Evolutionary conservation across 2,113 vertebrate genomes (phyloP).

Genomic region (Gavia stellata): DNA sequence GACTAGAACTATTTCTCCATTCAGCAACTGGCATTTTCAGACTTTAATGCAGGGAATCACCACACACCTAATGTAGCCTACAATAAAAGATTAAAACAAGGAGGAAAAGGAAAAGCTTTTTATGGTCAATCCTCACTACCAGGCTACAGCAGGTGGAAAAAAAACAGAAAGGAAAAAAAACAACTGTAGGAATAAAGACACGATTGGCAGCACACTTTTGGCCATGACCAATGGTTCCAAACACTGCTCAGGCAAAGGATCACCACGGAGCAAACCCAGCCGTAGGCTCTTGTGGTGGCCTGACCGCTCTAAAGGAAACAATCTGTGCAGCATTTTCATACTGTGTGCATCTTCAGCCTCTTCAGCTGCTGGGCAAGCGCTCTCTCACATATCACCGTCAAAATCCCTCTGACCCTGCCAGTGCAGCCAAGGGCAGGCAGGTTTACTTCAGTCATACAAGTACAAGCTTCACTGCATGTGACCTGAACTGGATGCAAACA

Average conservation of each 20-base stretch:
- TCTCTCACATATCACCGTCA: fast-evolving
- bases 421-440: neutral
- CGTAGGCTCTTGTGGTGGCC: neutral
- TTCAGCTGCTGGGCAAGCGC: neutral
- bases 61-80: neutral
- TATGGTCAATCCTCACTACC: neutral
- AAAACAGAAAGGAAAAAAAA: neutral
- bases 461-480: neutral
- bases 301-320: neutral
- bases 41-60: neutral
- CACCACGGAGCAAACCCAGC: neutral
- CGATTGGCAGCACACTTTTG: neutral
- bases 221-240: neutral
- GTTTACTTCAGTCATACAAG: neutral
- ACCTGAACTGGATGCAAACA: neutral
- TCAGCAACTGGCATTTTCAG: neutral
- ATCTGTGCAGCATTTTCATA: neutral
- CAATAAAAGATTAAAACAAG: neutral
- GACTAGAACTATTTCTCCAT: neutral
- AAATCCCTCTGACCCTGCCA: neutral
- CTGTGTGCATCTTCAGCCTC: neutral
- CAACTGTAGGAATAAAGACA: neutral
- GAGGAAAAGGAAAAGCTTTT: neutral
- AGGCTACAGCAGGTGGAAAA: neutral
- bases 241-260: neutral